Percentiles rank a stretch among this genome's conserved stretches.
Conservation (phyloP, 92 coral and sea anemone species). For the Parazoanthus atlanticus region DNA sequence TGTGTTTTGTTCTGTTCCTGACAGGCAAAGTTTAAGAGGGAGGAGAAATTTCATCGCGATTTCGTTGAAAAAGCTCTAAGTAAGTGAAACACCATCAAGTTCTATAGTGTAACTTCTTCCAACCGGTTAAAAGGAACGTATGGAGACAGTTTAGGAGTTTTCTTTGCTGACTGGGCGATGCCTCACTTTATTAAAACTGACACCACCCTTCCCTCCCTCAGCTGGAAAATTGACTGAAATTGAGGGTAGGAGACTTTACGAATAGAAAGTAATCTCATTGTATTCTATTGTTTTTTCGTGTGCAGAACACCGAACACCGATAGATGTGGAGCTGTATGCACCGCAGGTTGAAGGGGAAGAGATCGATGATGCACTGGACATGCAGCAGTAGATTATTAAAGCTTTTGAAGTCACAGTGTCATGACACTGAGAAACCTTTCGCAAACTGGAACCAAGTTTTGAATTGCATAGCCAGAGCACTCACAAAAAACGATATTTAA, state of each 20-base stretch:
- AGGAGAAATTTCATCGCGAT: conserved; percentile 80
- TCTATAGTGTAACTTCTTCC: background rate
- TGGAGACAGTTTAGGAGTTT: background rate
- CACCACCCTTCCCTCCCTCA: too few species aligned
- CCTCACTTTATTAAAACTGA: too few species aligned
- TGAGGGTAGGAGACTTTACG: background rate
- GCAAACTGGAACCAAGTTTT: background rate
- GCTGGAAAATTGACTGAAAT: too few species aligned
- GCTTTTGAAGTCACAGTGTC: too few species aligned
- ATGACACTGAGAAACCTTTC: background rate
- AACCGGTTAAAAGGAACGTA: background rate
- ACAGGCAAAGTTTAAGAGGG: conserved; percentile 93
- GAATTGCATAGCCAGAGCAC: background rate
- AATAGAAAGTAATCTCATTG: background rate
- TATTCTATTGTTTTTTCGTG: background rate
- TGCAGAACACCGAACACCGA: conserved; percentile 62
- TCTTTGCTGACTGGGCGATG: too few species aligned
- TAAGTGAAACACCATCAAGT: conserved; percentile 43
- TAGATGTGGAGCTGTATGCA: conserved; percentile 62
- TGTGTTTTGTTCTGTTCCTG: background rate
- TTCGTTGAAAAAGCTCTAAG: conserved; percentile 87
- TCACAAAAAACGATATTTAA: too few species aligned
- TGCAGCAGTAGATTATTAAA: background rate
- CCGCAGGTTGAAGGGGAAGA: conserved; percentile 63
- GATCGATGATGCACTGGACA: conserved; percentile 41